Percentiles rank a stretch among this genome's conserved stretches.
Conservation (phyloP, 2,797 vertebrate species). For the Hippopotamyrus pictus region DNA sequence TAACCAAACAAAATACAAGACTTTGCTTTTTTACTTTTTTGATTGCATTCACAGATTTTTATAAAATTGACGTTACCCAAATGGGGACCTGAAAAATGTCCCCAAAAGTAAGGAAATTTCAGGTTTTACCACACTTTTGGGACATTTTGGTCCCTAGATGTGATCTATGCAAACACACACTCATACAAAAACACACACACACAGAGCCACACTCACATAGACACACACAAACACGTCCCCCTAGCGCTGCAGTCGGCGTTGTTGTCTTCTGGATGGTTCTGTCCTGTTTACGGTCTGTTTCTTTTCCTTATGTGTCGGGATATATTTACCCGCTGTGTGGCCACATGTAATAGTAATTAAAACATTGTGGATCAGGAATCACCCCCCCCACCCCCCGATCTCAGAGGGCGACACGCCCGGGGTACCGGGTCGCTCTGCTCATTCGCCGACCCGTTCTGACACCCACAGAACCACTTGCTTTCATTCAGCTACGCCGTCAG, state of each 20-base stretch:
- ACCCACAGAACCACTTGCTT: constrained; percentile 35
- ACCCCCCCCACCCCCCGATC: neutral
- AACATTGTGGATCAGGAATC: neutral
- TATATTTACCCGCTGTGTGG: neutral
- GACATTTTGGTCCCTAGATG: neutral
- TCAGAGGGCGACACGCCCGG: neutral
- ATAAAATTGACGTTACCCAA: neutral
- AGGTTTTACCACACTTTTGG: neutral
- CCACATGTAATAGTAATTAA: neutral
- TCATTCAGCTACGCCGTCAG: constrained; percentile 32
- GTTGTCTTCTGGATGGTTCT: neutral
- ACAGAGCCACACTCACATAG: constrained; percentile 27
- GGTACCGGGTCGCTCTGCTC: neutral
- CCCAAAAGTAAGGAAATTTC: neutral
- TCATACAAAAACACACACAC: no score
- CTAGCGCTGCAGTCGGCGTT: neutral
- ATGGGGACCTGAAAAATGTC: neutral
- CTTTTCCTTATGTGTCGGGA: neutral
- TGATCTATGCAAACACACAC: neutral
- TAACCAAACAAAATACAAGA: neutral
- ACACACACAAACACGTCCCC: constrained; percentile 20
- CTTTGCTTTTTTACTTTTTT: neutral
- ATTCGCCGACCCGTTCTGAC: neutral
- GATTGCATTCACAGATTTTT: neutral
- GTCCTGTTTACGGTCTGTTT: neutral